Percentiles rank a stretch among this genome's conserved stretches.
phyloP scores from a whole-genome alignment of 2,797 vertebrate genomes.

The Alosa sapidissima region DNA sequence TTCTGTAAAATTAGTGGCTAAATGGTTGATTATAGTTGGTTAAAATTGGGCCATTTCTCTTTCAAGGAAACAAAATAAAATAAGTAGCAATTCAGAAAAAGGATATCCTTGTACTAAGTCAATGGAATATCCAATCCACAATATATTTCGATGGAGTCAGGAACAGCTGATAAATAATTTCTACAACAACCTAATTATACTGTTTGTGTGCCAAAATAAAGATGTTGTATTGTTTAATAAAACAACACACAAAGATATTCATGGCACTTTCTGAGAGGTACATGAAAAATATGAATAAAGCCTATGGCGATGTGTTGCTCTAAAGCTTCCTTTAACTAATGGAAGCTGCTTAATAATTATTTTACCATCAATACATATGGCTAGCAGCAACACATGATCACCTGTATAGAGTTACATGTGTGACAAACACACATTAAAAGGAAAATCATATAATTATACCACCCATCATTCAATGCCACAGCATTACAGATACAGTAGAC shows the following conservation, averaged over 20 bases:
- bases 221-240: not conserved
- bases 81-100: not conserved
- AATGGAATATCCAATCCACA: not conserved
- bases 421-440: not conserved
- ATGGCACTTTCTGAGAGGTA: constrained; percentile 8
- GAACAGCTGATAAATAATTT: not conserved
- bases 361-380: not conserved
- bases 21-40: not conserved
- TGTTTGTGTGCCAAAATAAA: not conserved
- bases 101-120: not conserved
- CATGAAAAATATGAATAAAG: not conserved
- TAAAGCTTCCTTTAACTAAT: not conserved
- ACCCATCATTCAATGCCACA: not conserved
- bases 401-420: not conserved
- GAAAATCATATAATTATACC: not conserved
- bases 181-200: constrained; percentile 41
- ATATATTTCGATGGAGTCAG: not conserved
- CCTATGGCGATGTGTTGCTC: not conserved
- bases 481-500: not conserved
- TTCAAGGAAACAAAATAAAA: not conserved
- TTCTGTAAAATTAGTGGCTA: not conserved
- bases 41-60: not conserved
- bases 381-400: not conserved
- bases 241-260: constrained; percentile 6
- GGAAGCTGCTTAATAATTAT: not conserved